Conservation (phyloP, 1,140 invertebrate species). For the Aphelinus atriplicis region DNA sequence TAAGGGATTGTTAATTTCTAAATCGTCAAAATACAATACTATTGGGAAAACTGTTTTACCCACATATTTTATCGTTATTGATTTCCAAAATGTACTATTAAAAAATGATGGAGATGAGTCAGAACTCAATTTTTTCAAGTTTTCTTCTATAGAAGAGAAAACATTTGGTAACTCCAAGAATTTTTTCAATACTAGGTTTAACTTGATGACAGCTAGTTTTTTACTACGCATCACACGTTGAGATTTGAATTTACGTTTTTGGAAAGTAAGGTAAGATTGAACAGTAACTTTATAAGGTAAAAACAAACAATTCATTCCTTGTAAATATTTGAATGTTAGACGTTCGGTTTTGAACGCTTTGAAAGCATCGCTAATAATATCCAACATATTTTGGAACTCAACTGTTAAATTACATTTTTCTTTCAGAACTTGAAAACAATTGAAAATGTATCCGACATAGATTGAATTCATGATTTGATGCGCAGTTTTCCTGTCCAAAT, state of each 20-base stretch:
- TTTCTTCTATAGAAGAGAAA: slow-evolving; percentile 1
- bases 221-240: neutral
- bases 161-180: slow-evolving; percentile 25
- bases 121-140: neutral
- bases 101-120: neutral
- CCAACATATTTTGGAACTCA: neutral
- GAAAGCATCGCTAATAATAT: slow-evolving; percentile 9
- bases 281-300: neutral
- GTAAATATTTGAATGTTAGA: neutral
- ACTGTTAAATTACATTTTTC: neutral
- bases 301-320: slow-evolving; percentile 9
- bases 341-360: slow-evolving; percentile 1
- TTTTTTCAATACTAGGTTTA: slow-evolving; percentile 23
- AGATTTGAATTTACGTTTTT: neutral
- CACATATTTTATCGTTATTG: neutral
- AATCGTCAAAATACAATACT: slow-evolving; percentile 20
- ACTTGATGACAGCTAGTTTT: neutral
- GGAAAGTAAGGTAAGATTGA: neutral
- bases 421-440: neutral
- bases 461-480: neutral
- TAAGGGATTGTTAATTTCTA: slow-evolving; percentile 26
- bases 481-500: neutral
- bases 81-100: slow-evolving; percentile 1
- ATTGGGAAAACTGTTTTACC: slow-evolving; percentile 10
- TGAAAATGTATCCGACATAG: neutral